phyloP scores from a whole-genome alignment of 37 sponge, comb jelly and placozoan species.

The Spongia lamella region DNA sequence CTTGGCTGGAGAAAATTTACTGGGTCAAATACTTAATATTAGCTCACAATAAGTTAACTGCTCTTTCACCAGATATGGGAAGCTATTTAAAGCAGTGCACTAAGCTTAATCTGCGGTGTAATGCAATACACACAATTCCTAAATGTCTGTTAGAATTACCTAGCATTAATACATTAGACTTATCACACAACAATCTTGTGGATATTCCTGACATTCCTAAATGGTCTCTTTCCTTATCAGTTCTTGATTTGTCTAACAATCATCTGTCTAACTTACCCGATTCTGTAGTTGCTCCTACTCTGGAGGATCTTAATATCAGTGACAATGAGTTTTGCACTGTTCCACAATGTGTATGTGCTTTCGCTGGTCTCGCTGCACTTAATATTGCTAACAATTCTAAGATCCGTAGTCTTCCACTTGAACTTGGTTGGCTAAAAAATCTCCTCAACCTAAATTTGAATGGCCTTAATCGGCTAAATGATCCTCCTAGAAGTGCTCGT shows the following conservation, averaged over 20 bases:
- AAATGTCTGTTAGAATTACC: conserved; percentile 80
- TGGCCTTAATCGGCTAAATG: conserved; percentile 77
- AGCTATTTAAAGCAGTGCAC: conserved; percentile 49
- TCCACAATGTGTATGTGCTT: conserved; percentile 79
- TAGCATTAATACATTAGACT: conserved; percentile 63
- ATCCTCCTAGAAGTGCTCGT: conserved; percentile 71
- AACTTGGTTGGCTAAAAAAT: conserved; percentile 73
- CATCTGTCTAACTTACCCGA: conserved; percentile 67
- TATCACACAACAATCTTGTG: conserved; percentile 66
- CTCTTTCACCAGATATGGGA: conserved; percentile 66
- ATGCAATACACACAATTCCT: conserved; percentile 69
- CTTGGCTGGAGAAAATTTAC: conserved; percentile 68
- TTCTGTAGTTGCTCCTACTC: conserved; percentile 51
- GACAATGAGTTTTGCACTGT: conserved; percentile 71
- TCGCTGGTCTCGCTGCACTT: conserved; percentile 54
- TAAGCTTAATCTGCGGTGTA: conserved; percentile 64
- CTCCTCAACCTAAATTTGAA: conserved; percentile 50
- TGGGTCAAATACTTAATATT: conserved; percentile 74
- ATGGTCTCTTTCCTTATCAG: conserved; percentile 72
- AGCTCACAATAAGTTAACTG: conserved; percentile 68
- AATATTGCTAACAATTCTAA: conserved; percentile 71
- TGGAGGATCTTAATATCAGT: conserved; percentile 72
- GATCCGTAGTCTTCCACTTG: conserved; percentile 70
- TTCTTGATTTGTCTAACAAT: conserved; percentile 82
- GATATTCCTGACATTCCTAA: conserved; percentile 74